A percentile compares a stretch with the other conserved stretches of the same genome.
These are phyloP conservation scores for Brachystomella parvula DNA, from an alignment of 1,140 invertebrate species.

Conservation along the genomic window DNA sequence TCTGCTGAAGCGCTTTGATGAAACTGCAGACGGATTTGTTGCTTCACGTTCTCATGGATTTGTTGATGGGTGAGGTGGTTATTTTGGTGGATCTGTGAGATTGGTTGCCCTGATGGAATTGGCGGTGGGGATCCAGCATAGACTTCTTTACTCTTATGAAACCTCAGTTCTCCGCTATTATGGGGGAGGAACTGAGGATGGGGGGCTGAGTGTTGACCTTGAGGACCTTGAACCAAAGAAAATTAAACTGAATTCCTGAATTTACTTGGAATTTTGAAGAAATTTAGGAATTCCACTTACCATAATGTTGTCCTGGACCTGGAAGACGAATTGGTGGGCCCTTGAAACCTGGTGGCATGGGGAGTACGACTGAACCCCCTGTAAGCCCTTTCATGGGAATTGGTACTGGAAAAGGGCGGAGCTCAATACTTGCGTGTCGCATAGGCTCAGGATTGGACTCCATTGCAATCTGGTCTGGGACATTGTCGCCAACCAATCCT, in stretches of 20 bases:
- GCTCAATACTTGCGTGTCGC: neutral
- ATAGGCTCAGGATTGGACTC: conserved; percentile 31
- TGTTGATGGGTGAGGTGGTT: conserved; percentile 20
- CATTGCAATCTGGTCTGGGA: conserved; percentile 34
- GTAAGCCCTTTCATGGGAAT: conserved; percentile 36
- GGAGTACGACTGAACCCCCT: conserved; percentile 37
- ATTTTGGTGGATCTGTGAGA: conserved; percentile 2
- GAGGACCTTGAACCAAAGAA: conserved; percentile 11
- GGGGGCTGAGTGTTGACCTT: conserved; percentile 11
- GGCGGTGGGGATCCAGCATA: conserved; percentile 10
- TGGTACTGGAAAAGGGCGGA: conserved; percentile 38
- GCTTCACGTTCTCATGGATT: conserved; percentile 17
- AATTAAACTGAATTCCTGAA: neutral
- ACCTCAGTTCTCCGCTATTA: neutral
- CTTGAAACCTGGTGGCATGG: conserved; percentile 32
- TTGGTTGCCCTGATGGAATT: conserved; percentile 15
- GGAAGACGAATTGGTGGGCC: conserved; percentile 14
- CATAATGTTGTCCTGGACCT: neutral
- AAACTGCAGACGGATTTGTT: conserved; percentile 13
- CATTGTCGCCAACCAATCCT: conserved; percentile 25
- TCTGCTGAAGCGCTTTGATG: conserved; percentile 15
- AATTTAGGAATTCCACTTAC: neutral
- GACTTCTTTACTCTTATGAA: conserved; percentile 8
- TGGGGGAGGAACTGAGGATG: conserved; percentile 4
- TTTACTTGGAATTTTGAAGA: neutral